Base-by-base conservation (phyloP, 2,888 invertebrate species). In the Julus scanicus region DNA sequence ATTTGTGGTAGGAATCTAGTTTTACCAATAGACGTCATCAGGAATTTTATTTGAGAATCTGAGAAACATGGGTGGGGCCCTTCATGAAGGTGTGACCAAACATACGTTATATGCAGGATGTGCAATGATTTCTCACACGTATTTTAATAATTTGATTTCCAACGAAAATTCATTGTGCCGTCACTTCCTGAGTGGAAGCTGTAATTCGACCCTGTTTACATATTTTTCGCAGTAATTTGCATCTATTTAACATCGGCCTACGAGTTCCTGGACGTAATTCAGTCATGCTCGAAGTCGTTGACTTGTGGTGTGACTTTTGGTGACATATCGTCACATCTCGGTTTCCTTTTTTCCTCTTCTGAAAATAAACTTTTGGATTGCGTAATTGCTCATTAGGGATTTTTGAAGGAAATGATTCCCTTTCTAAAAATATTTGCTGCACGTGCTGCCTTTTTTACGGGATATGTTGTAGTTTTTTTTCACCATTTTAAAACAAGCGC, bases 1-100 rank as follows among this genome's bases (percentile, higher is more conserved):
- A 87, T 94, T 94, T 90, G 92, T 92, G 11, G 92, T 90, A 89
- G 90, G 91, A 89, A 87, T 49, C 40, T 29, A 8, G 37, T 87
- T 86, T 86, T 86, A 20, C 48, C 57, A 57, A 17, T 17, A 57
- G 17, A 44, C 63, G 17, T 20, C 80, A 20, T 2, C 29, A 63
- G 20, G 63, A 63, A 63, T 80, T 80, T 80, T 37, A 80, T 37
- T 80, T 80, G 29, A 20, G 80, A 80, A 13, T 37, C 1, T 29
- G 37, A 80, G 37, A 37, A 17, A 20, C 13, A 29, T 9, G n/a
- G 71, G 29, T 71, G 29, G 29, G 9, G n/a, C 71, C 5, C 71
- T 29, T 9, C 48, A 48, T 9, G 48, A 29, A 80, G 80, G 80
- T 80, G 80, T 37, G 80, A 37, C 80, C 37, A 37, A 29, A 20